Conservation (phyloP, 2,888 invertebrate species). For the Ceraclea dissimilis region DNA sequence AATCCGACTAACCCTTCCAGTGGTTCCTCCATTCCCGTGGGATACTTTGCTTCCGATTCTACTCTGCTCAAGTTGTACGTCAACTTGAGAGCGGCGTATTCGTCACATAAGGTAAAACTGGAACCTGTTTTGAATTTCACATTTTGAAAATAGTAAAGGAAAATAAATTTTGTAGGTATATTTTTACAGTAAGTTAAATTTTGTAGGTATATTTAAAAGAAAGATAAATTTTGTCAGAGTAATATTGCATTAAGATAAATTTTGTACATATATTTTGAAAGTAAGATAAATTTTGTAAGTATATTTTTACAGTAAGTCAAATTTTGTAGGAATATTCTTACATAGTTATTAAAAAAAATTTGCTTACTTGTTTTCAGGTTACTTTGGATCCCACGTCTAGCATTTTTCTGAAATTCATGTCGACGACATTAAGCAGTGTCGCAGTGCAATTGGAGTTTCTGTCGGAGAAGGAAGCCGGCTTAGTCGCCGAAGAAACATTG, state of each 20-base stretch:
- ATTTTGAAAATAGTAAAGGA: no score
- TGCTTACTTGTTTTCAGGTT: conserved; percentile 51
- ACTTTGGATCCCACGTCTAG: conserved; percentile 71
- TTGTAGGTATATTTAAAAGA: not conserved
- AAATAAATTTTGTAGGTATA: no score
- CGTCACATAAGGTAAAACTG: conserved; percentile 71
- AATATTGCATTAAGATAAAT: no score
- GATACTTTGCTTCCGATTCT: conserved; percentile 61
- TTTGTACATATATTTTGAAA: no score
- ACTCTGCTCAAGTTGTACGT: conserved; percentile 84
- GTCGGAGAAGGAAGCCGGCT: conserved; percentile 61
- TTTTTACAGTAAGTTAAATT: no score
- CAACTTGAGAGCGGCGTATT: conserved; percentile 70
- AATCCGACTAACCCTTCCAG: conserved; percentile 31
- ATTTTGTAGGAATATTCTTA: no score
- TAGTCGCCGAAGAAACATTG: conserved; percentile 73
- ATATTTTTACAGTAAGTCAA: no score
- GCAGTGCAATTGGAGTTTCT: conserved; percentile 64
- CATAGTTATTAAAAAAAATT: no score
- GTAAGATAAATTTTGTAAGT: no score
- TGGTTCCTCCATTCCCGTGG: conserved; percentile 41
- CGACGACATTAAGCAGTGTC: conserved; percentile 56
- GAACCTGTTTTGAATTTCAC: no score
- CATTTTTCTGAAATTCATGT: conserved; percentile 62
- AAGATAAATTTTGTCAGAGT: not conserved